phyloP scores from a whole-genome alignment of 2,113 vertebrate genomes.

The Cranoglanis bouderius region DNA sequence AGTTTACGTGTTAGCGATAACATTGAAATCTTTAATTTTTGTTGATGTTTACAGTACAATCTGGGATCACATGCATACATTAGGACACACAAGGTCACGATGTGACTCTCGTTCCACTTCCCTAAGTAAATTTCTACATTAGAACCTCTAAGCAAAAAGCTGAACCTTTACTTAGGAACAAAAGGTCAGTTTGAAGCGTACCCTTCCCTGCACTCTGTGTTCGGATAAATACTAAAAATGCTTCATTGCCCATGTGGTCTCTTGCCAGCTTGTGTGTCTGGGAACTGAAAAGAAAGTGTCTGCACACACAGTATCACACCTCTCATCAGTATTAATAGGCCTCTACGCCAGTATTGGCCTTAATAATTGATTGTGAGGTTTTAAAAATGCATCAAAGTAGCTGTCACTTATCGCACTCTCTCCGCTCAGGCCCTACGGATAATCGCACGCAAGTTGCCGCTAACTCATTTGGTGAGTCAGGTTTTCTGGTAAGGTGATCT shows the following conservation, averaged over 20 bases:
- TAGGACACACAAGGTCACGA: not conserved
- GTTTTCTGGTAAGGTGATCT: constrained; percentile 80
- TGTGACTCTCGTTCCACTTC: not conserved
- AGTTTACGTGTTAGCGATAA: not conserved
- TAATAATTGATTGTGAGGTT: constrained; percentile 70
- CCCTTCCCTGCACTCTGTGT: constrained; percentile 60
- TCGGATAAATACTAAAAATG: constrained; percentile 58
- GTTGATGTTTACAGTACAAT: not conserved
- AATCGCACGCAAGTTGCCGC: constrained; percentile 59
- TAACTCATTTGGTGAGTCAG: constrained; percentile 75
- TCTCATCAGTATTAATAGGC: constrained; percentile 68
- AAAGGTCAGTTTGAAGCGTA: constrained; percentile 32
- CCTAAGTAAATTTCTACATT: not conserved
- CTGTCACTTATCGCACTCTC: constrained; percentile 74
- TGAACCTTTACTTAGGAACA: not conserved
- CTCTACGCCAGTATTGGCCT: constrained; percentile 62
- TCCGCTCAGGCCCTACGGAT: constrained; percentile 60
- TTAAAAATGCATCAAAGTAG: constrained; percentile 73
- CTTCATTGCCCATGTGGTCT: constrained; percentile 62
- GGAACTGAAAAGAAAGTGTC: constrained; percentile 81
- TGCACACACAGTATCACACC: constrained; percentile 64
- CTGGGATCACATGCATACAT: not conserved
- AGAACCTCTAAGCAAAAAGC: not conserved
- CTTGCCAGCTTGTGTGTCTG: constrained; percentile 72
- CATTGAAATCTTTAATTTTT: not conserved